phyloP scores from a whole-genome alignment of 1,140 invertebrate species.

The Drosophila cardini region DNA sequence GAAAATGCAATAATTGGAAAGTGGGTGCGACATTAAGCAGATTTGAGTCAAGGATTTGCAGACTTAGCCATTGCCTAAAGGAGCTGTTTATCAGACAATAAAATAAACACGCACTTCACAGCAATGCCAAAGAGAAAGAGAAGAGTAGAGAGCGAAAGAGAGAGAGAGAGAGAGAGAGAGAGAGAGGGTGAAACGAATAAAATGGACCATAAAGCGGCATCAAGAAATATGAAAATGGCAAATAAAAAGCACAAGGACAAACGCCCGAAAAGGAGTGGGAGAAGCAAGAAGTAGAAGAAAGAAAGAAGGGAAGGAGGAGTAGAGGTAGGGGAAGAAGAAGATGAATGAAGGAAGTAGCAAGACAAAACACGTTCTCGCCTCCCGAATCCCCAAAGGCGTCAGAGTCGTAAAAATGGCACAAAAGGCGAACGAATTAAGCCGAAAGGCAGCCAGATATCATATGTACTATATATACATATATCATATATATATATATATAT shows the following conservation, averaged over 20 bases:
- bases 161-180: background rate
- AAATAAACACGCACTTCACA: conserved; percentile 77
- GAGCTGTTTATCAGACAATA: conserved; percentile 80
- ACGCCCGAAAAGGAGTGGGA: conserved; percentile 1
- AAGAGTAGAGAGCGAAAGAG: conserved; percentile 1
- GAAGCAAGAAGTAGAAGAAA: background rate
- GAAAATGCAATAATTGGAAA: conserved; percentile 24
- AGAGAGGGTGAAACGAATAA: conserved; percentile 17
- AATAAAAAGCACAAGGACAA: conserved; percentile 45
- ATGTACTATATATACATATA: conserved; percentile 1
- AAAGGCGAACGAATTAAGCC: conserved; percentile 72
- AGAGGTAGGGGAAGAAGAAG: background rate
- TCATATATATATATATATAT: no score
- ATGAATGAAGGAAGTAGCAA: background rate
- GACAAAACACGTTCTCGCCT: conserved; percentile 50
- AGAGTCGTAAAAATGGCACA: conserved; percentile 77
- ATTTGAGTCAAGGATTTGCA: conserved; percentile 33
- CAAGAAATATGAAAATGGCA: conserved; percentile 45
- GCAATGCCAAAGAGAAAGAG: no score
- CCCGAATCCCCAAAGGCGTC: conserved; percentile 52
- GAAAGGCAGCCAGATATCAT: conserved; percentile 30
- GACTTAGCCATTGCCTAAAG: conserved; percentile 37
- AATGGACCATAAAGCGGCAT: conserved; percentile 61
- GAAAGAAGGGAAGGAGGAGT: conserved; percentile 5
- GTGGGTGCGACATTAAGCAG: conserved; percentile 20